Evolutionary conservation across 2,113 vertebrate genomes (phyloP).

Genomic region (Phaethon lepturus): DNA sequence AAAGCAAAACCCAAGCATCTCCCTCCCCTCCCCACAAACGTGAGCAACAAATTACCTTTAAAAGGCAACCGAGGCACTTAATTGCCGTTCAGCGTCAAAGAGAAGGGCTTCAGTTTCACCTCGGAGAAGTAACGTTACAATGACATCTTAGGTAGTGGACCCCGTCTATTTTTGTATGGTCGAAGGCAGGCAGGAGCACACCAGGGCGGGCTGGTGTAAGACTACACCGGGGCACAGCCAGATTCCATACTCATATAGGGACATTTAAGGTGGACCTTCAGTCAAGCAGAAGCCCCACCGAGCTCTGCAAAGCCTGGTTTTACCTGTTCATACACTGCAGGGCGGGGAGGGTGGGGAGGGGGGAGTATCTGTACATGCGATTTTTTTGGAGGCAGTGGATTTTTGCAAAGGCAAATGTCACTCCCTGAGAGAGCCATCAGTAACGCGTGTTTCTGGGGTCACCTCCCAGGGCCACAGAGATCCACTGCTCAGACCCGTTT

Average conservation of each 20-base stretch:
- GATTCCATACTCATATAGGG: neutral
- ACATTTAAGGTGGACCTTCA: constrained; percentile 62
- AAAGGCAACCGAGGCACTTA: constrained; percentile 13
- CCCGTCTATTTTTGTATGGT: constrained; percentile 52
- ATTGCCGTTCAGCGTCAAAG: neutral
- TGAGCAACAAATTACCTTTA: constrained; percentile 32
- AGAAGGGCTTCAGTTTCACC: constrained; percentile 38
- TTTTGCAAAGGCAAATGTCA: neutral
- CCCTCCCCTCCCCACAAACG: neutral
- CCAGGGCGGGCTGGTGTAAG: constrained; percentile 49
- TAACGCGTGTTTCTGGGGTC: rapidly evolving
- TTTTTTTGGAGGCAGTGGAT: rapidly evolving
- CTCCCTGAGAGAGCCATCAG: neutral
- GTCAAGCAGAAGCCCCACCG: neutral
- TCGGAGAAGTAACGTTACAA: constrained; percentile 28
- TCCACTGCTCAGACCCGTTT: neutral
- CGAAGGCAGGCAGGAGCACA: constrained; percentile 32
- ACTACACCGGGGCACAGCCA: constrained; percentile 47
- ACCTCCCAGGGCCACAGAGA: neutral
- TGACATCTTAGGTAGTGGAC: constrained; percentile 49
- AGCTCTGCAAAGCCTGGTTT: neutral
- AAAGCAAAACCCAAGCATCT: neutral
- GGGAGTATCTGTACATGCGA: too few species aligned
- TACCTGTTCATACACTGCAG: neutral
- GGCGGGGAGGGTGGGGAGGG: rapidly evolving